A percentile compares a stretch with the other conserved stretches of the same genome.
Conservation (phyloP, 2,797 vertebrate species). For the Channa striata region DNA sequence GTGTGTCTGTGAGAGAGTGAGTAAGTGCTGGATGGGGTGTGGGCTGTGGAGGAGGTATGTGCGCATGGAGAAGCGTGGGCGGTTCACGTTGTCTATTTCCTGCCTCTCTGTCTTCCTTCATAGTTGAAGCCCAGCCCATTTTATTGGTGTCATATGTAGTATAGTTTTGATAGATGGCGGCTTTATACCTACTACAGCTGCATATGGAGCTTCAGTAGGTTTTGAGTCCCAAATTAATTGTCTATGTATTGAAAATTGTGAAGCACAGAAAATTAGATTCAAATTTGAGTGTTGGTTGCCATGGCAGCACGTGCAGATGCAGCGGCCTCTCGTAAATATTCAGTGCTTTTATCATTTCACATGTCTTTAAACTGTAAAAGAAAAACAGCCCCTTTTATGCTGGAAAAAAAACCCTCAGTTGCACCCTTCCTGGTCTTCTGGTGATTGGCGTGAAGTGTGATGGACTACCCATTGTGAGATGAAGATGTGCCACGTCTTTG, state of each 20-base stretch:
- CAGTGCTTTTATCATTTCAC: background rate
- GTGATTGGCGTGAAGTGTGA: background rate
- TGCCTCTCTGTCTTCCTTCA: constrained; percentile 33
- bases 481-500: background rate
- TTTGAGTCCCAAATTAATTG: constrained; percentile 12
- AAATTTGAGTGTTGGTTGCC: constrained; percentile 1
- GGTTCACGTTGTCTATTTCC: constrained; percentile 53
- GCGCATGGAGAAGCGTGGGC: constrained; percentile 42
- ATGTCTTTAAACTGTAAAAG: background rate
- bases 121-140: constrained; percentile 8
- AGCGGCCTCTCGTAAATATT: background rate
- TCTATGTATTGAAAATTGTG: background rate
- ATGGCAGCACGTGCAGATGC: background rate
- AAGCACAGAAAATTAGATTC: background rate
- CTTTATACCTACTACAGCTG: background rate
- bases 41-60: constrained; percentile 40
- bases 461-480: background rate
- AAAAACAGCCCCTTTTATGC: background rate
- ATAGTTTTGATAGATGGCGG: background rate
- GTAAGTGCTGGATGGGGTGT: constrained; percentile 30
- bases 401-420: background rate
- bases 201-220: background rate
- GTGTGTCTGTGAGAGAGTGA: constrained; percentile 11
- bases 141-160: constrained; percentile 2
- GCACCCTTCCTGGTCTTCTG: background rate